A percentile compares a stretch with the other conserved stretches of the same genome.
phyloP scores from a whole-genome alignment of 2,797 vertebrate genomes.

The Tamandua tetradactyla region DNA sequence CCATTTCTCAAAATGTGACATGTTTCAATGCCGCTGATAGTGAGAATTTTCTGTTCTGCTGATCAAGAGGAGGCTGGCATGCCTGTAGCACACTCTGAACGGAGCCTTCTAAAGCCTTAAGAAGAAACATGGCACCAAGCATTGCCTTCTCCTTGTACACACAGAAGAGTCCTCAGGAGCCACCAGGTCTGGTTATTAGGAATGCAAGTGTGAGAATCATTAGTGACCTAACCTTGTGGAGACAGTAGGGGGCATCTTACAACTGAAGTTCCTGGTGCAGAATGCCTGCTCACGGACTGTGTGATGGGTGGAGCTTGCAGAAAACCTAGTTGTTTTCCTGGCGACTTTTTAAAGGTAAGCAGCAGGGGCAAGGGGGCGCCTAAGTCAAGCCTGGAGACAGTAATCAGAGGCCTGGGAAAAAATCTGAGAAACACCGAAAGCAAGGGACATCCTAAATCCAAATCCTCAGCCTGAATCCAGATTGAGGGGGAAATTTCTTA shows the following conservation, averaged over 20 bases:
- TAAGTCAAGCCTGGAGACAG: background rate
- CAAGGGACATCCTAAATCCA: background rate
- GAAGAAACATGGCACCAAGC: background rate
- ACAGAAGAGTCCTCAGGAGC: background rate
- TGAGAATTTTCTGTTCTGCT: conserved; percentile 37
- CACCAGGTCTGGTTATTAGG: background rate
- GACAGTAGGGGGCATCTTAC: conserved; percentile 67
- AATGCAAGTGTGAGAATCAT: background rate
- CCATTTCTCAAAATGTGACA: background rate
- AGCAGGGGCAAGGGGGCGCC: background rate
- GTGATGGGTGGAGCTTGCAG: conserved; percentile 34
- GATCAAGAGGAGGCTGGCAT: background rate
- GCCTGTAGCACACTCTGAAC: background rate
- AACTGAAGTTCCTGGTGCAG: background rate
- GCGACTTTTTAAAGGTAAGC: conserved; percentile 56
- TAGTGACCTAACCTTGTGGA: background rate
- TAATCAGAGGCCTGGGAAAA: background rate
- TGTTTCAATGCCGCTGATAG: background rate
- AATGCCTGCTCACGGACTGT: background rate
- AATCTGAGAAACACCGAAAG: background rate
- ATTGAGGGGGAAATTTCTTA: background rate
- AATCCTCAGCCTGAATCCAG: background rate
- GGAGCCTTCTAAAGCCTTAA: background rate
- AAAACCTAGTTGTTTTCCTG: conserved; percentile 35
- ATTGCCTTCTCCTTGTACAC: background rate